Percentiles rank a stretch among this genome's conserved stretches.
Conservation (phyloP, 1,140 invertebrate species). For the Varroa destructor region DNA sequence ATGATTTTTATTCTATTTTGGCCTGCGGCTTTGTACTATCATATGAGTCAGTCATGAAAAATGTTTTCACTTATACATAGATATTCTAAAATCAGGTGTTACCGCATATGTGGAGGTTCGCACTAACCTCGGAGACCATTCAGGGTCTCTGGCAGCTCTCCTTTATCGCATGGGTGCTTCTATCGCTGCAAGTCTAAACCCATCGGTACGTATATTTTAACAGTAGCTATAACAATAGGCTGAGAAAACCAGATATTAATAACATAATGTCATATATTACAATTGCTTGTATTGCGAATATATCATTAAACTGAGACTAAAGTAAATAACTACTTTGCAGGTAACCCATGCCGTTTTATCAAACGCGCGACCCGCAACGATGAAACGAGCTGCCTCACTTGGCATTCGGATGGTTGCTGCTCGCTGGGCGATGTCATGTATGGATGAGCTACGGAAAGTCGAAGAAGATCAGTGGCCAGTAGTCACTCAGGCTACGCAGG, state of each 20-base stretch:
- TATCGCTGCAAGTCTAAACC: not conserved
- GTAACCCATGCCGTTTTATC: conserved; percentile 8
- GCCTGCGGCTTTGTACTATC: too few relatives aligned
- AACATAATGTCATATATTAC: too few relatives aligned
- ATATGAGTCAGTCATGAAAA: too few relatives aligned
- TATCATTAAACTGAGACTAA: too few relatives aligned
- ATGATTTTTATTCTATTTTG: too few relatives aligned
- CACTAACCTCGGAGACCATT: conserved; percentile 12
- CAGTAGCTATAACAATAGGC: too few relatives aligned
- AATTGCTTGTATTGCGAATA: too few relatives aligned
- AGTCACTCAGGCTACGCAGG: not conserved
- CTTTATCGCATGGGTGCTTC: conserved; percentile 18
- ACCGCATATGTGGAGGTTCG: conserved; percentile 18
- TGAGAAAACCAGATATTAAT: too few relatives aligned
- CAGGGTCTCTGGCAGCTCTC: not conserved
- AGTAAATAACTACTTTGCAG: too few relatives aligned
- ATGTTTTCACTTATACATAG: too few relatives aligned
- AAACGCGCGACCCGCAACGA: not conserved
- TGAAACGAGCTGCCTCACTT: not conserved
- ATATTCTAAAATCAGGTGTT: conserved; percentile 8
- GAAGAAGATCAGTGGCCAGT: conserved; percentile 17
- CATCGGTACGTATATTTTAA: not conserved
- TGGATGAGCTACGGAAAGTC: not conserved
- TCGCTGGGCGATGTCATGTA: conserved; percentile 14
- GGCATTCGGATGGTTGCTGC: not conserved